Conservation (phyloP, 2,113 vertebrate species). For the Addax nasomaculatus region DNA sequence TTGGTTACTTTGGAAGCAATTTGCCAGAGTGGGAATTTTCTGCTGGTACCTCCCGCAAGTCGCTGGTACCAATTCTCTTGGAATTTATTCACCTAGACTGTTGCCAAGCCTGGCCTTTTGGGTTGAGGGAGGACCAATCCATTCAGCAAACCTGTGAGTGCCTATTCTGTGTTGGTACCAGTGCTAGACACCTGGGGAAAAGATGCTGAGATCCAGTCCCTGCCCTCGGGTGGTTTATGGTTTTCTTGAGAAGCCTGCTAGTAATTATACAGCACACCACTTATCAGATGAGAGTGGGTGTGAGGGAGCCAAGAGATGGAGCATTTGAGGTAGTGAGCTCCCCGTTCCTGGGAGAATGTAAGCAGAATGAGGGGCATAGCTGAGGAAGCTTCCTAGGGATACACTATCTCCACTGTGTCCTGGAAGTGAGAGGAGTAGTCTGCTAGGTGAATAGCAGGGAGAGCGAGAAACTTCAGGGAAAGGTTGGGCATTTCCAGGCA, state of each 20-base stretch:
- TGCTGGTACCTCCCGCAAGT: not conserved
- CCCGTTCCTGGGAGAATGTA: not conserved
- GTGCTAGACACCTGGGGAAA: not conserved
- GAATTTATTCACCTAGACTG: not conserved
- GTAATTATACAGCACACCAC: not conserved
- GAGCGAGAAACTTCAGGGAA: no score
- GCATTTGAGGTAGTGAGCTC: not conserved
- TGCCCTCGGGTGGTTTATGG: not conserved
- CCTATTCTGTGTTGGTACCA: accelerated
- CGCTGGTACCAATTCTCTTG: not conserved
- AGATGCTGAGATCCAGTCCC: not conserved
- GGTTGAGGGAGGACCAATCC: no score
- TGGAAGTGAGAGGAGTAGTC: not conserved
- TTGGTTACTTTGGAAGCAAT: not conserved
- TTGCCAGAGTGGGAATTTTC: not conserved
- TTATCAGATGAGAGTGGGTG: not conserved
- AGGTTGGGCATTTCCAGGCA: not conserved
- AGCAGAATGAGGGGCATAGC: not conserved
- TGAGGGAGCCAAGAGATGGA: not conserved
- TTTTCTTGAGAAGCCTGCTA: not conserved
- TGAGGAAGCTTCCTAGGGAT: not conserved
- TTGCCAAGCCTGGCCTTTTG: not conserved
- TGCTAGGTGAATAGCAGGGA: not conserved
- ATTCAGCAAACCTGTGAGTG: not conserved
- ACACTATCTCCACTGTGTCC: not conserved